Percentiles rank a stretch among this genome's conserved stretches.
phyloP scores from a whole-genome alignment of 1,140 invertebrate species.

The Drosophila bocqueti region DNA sequence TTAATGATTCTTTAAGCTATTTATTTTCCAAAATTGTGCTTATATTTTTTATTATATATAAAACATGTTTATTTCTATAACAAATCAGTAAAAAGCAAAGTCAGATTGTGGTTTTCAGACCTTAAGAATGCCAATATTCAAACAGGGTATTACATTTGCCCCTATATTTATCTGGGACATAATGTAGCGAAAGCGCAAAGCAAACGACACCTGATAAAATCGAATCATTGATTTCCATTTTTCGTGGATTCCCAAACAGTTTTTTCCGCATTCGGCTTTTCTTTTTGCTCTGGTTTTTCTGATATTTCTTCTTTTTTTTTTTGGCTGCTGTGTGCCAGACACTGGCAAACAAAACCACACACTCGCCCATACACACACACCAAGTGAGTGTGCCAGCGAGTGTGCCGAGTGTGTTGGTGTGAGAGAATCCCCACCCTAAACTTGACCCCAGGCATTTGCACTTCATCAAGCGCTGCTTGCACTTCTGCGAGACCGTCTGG shows the following conservation, averaged over 20 bases:
- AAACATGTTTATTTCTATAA: not conserved
- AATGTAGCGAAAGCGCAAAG: not conserved
- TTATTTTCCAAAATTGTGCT: not conserved
- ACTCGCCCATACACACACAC: constrained; percentile 29
- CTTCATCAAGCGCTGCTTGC: constrained; percentile 73
- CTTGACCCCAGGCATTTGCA: constrained; percentile 81
- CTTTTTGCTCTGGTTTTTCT: constrained; percentile 17
- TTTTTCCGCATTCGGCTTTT: constrained; percentile 38
- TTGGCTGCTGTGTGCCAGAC: constrained; percentile 48
- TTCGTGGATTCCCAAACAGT: constrained; percentile 24
- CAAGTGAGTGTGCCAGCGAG: constrained; percentile 23
- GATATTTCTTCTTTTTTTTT: constrained; percentile 21
- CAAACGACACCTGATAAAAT: constrained; percentile 39
- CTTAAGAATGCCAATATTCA: not conserved
- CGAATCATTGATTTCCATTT: constrained; percentile 75
- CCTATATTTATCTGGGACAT: not conserved
- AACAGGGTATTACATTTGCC: not conserved
- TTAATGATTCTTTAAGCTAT: not conserved
- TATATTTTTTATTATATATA: not conserved
- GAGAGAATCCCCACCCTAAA: constrained; percentile 67
- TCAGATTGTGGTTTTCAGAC: too few species aligned
- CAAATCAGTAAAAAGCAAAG: not conserved
- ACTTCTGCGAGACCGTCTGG: constrained; percentile 51
- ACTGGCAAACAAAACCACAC: constrained; percentile 47
- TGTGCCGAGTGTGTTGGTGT: constrained; percentile 39